Base-by-base conservation (phyloP, 2,888 invertebrate genomes). In the Seira sanloemensis region DNA sequence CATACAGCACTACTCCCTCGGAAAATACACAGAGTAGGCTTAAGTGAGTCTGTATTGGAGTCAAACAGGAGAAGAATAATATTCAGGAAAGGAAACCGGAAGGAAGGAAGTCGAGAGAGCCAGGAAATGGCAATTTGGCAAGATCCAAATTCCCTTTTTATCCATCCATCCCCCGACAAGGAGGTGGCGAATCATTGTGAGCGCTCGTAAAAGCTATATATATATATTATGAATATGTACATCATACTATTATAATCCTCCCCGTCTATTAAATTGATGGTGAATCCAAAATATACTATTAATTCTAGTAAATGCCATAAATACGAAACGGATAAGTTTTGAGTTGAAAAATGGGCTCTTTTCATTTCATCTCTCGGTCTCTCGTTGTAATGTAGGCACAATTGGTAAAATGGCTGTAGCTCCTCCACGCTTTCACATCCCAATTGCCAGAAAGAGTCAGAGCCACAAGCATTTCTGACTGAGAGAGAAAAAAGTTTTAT, bases 121-220 rank as follows among this genome's bases (percentile, higher is more conserved):
- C 85, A 86, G 89, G 89, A 89, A 89, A 88, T 89, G 86, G 87
- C 89, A 89, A 89, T 89, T 89, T 89, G 89, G 89, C 89, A 87
- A 86, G 86, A 88, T 87, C 86, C 86, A 86, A 89, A 88, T 86
- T 86, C 89, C 84, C 87, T 86, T 84, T 50, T 86, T 82, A 83
- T 80, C 85, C 62, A 77, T 27, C 79, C 74, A 76, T 78, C 67
- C 74, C 25, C 65, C n/a, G 50, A 18, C 16, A n/a, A 2, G 50
- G 2, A 50, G 50, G n/a, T 7, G 50, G 16, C 50, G 50, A 50
- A 50, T 50, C 1, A 50, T 12, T 50, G 12, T 71, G 19, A 26
- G 26, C n/a, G 19, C 37, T 66, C 66, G 62, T 24, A 12, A 37
- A 37, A 7, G 37, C 37, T 37, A 7, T 50, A 18, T 7, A 50